Conservation (phyloP, 2,888 invertebrate species). For the Plebejus argus region DNA sequence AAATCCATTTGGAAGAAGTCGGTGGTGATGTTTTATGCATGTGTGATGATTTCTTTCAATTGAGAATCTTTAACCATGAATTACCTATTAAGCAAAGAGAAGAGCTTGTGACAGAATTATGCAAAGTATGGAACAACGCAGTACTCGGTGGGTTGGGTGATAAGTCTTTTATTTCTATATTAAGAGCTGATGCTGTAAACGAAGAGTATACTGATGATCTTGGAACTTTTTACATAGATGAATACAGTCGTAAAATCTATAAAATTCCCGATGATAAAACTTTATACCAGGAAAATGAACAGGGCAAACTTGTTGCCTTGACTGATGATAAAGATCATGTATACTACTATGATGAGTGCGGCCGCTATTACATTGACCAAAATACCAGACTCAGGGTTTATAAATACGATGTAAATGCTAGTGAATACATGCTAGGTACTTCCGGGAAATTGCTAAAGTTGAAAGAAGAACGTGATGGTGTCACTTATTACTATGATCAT, state of each 20-base stretch:
- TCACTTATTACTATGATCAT: slow-evolving; percentile 66
- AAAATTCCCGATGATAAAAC: slow-evolving; percentile 56
- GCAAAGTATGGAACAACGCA: slow-evolving; percentile 66
- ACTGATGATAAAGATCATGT: slow-evolving; percentile 61
- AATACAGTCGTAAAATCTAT: slow-evolving; percentile 69
- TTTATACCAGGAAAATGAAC: slow-evolving; percentile 66
- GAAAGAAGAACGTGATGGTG: slow-evolving; percentile 64
- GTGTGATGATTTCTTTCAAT: slow-evolving; percentile 66
- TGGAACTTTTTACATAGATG: slow-evolving; percentile 65
- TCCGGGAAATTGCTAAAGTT: slow-evolving; percentile 63
- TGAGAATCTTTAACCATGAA: slow-evolving; percentile 68
- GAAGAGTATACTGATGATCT: slow-evolving; percentile 69
- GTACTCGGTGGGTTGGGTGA: slow-evolving; percentile 60
- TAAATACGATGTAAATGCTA: slow-evolving; percentile 64
- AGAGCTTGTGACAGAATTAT: slow-evolving; percentile 65
- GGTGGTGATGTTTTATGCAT: slow-evolving; percentile 54
- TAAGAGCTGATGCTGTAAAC: slow-evolving; percentile 62
- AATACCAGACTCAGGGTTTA: slow-evolving; percentile 64
- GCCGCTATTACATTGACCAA: slow-evolving; percentile 64
- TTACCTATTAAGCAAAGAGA: slow-evolving; percentile 63
- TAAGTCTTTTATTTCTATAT: slow-evolving; percentile 69
- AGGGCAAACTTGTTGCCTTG: slow-evolving; percentile 61
- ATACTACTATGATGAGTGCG: slow-evolving; percentile 72
- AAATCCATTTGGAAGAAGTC: slow-evolving; percentile 49
- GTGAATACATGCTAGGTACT: slow-evolving; percentile 73